Evolutionary conservation across 2,113 vertebrate genomes (phyloP).

Genomic region (Ascaphus truei): DNA sequence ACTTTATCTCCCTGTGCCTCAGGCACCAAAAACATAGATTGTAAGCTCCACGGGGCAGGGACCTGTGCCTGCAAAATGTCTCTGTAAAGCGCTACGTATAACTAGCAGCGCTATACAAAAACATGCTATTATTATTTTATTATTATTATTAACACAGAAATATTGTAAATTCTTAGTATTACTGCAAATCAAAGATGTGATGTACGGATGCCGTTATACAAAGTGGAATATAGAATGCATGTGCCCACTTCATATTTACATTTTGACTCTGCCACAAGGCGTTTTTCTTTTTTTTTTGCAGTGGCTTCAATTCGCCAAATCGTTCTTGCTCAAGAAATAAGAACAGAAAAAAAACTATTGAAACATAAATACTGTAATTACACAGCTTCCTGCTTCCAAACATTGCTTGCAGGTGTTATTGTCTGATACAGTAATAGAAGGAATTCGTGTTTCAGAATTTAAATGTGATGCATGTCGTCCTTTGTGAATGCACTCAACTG

Average conservation of each 20-base stretch:
- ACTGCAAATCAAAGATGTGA: too few species aligned
- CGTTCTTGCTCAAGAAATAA: conserved; percentile 6
- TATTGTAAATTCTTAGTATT: too few species aligned
- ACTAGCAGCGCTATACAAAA: too few species aligned
- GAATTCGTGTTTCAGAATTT: conserved; percentile 20
- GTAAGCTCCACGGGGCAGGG: too few species aligned
- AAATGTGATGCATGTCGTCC: conserved; percentile 16
- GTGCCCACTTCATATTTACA: conserved; percentile 10
- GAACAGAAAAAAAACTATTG: conserved; percentile 25
- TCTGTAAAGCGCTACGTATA: too few species aligned
- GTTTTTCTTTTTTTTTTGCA: conserved; percentile 11
- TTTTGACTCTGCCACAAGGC: neutral
- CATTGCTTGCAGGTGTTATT: conserved; percentile 33
- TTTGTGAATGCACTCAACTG: neutral
- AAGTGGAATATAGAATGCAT: too few species aligned
- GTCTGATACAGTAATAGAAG: conserved; percentile 30
- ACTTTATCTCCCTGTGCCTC: too few species aligned
- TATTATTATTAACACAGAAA: too few species aligned
- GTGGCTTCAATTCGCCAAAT: conserved; percentile 24
- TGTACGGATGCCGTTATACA: too few species aligned
- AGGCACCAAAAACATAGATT: too few species aligned
- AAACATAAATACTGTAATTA: conserved; percentile 32
- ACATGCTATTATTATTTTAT: too few species aligned
- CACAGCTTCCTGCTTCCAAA: conserved; percentile 33
- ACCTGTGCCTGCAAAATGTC: too few species aligned